A percentile compares a stretch with the other conserved stretches of the same genome.
These are phyloP conservation scores for Trichopria drosophilae DNA, from an alignment of 2,888 invertebrate species.

Conservation along the genomic window DNA sequence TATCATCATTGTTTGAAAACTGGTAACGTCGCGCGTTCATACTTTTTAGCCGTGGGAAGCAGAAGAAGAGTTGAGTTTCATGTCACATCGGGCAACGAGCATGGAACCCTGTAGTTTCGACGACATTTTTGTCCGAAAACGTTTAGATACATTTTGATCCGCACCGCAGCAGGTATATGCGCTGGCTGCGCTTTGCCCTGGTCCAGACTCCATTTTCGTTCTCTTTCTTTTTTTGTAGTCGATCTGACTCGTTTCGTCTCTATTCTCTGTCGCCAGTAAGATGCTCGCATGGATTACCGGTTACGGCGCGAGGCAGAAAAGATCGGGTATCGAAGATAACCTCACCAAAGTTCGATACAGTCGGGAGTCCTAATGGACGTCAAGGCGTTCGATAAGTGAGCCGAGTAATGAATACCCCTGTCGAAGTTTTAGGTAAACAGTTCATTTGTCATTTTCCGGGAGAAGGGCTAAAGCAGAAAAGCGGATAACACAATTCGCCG, in stretches of 20 bases:
- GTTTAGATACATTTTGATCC: constrained; percentile 26
- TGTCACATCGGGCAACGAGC: no score
- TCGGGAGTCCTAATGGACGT: constrained; percentile 46
- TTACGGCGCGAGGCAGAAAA: constrained; percentile 17
- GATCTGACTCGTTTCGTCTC: constrained; percentile 11
- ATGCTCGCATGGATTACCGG: no score
- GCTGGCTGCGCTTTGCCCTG: no score
- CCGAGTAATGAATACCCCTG: constrained; percentile 44
- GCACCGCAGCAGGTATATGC: no score
- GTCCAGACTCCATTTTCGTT: no score
- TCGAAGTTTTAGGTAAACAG: constrained; percentile 47
- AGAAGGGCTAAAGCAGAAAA: no score
- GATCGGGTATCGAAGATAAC: constrained; percentile 39
- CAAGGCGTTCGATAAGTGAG: constrained; percentile 37
- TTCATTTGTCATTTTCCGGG: constrained; percentile 53
- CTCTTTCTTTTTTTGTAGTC: constrained; percentile 23
- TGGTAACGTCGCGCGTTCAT: no score
- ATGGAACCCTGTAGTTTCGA: constrained; percentile 1
- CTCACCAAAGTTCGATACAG: constrained; percentile 31
- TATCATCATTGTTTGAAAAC: no score
- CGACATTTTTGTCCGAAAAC: constrained; percentile 34
- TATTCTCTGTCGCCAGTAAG: no score
- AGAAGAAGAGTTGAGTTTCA: no score
- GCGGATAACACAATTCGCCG: no score
- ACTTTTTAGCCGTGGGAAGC: no score